These are phyloP conservation scores for Takifugu flavidus DNA, from an alignment of 2,113 vertebrate species.

Conservation along the genomic window DNA sequence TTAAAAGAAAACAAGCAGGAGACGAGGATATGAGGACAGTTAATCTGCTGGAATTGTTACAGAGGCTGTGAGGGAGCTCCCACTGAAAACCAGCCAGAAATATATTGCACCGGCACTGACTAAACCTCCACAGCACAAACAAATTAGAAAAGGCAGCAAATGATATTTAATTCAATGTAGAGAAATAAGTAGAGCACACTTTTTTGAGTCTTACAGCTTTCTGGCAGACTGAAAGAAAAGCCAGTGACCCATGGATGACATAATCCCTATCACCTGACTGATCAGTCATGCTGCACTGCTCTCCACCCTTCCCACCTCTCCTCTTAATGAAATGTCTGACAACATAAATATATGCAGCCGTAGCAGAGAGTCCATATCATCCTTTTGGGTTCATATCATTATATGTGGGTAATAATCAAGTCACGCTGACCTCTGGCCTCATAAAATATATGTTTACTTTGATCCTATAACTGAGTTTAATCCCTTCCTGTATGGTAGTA, in stretches of 20 bases:
- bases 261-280: conserved; percentile 69
- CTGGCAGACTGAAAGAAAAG: conserved; percentile 41
- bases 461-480: too few species aligned
- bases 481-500: too few species aligned
- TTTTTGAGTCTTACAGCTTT: conserved; percentile 3
- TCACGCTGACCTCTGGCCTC: background rate
- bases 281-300: conserved; percentile 42
- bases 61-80: conserved; percentile 33
- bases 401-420: background rate
- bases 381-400: conserved; percentile 15
- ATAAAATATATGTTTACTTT: too few species aligned
- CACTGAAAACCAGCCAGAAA: conserved; percentile 33
- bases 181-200: background rate
- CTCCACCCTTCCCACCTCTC: conserved; percentile 18
- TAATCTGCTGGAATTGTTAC: conserved; percentile 58
- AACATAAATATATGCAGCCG: conserved; percentile 21
- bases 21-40: conserved; percentile 49
- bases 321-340: conserved; percentile 44
- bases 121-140: too few species aligned
- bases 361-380: conserved; percentile 18
- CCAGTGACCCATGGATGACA: conserved; percentile 57
- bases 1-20: conserved; percentile 74
- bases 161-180: background rate
- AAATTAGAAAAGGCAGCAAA: too few species aligned
- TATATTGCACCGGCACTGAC: background rate